Conservation (phyloP, 37 sponge, comb jelly and placozoan species). For the Geodia barretti region DNA sequence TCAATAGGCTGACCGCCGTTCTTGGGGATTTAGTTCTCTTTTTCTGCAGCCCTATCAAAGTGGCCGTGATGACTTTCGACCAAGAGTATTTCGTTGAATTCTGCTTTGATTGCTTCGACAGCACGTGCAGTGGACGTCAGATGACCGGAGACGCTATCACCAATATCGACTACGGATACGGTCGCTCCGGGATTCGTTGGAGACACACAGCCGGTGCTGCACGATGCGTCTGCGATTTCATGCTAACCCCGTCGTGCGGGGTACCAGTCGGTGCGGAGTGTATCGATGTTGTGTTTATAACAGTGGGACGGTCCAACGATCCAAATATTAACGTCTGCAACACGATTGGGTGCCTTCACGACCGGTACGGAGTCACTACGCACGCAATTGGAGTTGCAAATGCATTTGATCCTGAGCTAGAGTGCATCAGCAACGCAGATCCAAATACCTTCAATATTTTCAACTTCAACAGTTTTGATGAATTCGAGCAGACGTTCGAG, state of each 20-base stretch:
- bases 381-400: constrained; percentile 33
- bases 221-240: constrained; percentile 16
- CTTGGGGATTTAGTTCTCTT: too few species aligned
- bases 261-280: constrained; percentile 1
- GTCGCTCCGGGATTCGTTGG: too few species aligned
- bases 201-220: constrained; percentile 19
- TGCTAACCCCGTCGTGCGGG: constrained; percentile 12
- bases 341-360: constrained; percentile 18
- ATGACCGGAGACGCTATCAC: neutral
- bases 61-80: too few species aligned
- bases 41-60: too few species aligned
- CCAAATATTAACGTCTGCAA: neutral
- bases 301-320: constrained; percentile 34
- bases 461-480: constrained; percentile 9
- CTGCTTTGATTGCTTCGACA: too few species aligned
- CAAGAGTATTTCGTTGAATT: too few species aligned
- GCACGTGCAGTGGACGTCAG: too few species aligned
- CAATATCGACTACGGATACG: neutral
- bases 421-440: neutral
- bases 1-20: too few species aligned
- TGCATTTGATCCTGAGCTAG: neutral
- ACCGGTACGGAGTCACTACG: constrained; percentile 15
- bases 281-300: constrained; percentile 39
- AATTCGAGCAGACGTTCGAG: too few species aligned
- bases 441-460: neutral